A percentile compares a stretch with the other conserved stretches of the same genome.
These are phyloP conservation scores for Deroplatys truncata DNA, from an alignment of 2,888 invertebrate genomes.

Conservation along the genomic window DNA sequence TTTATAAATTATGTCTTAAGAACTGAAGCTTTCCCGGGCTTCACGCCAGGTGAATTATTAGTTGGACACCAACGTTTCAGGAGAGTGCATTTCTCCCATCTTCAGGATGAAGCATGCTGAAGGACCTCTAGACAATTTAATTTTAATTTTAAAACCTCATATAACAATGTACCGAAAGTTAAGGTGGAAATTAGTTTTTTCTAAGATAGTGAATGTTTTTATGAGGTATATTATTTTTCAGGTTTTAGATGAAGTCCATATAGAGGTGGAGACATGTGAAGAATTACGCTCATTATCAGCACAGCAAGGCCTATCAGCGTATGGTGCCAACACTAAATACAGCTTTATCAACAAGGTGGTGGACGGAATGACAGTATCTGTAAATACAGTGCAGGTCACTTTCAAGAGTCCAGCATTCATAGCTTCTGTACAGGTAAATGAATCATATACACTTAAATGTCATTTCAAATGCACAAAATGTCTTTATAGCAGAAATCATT, in stretches of 20 bases:
- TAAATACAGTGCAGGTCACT: constrained; percentile 90
- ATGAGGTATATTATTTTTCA: constrained; percentile 43
- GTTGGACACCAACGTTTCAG: too few species aligned
- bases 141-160: too few species aligned
- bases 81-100: too few species aligned
- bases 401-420: constrained; percentile 94
- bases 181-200: too few species aligned
- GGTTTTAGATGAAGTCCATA: constrained; percentile 90
- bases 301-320: constrained; percentile 51
- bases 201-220: too few species aligned
- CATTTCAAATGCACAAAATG: neutral
- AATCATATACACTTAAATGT: constrained; percentile 41
- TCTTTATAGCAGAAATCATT: too few species aligned
- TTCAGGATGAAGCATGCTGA: too few species aligned
- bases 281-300: constrained; percentile 65
- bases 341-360: constrained; percentile 90
- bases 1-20: too few species aligned
- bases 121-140: too few species aligned
- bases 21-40: too few species aligned
- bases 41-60: too few species aligned
- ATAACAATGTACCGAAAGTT: too few species aligned
- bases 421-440: constrained; percentile 85
- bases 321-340: constrained; percentile 67
- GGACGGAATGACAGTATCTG: constrained; percentile 94
- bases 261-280: constrained; percentile 90